Percentiles rank a stretch among this genome's conserved stretches.
These are phyloP conservation scores for Oscheius myriophilus DNA, from an alignment of 2,888 invertebrate species.

Conservation along the genomic window DNA sequence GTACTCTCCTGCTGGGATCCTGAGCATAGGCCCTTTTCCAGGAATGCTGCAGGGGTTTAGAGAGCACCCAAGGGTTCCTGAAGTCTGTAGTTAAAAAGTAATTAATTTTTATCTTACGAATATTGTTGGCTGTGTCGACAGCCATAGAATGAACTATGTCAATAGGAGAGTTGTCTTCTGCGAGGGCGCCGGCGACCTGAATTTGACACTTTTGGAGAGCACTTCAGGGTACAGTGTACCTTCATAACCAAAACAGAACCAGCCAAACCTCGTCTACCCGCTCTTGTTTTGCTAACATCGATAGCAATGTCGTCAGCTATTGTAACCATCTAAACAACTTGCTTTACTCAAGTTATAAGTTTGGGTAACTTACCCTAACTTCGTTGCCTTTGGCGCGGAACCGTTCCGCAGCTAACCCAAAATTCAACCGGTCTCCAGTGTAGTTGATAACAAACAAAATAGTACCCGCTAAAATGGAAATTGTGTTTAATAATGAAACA, in stretches of 20 bases:
- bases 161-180: constrained; percentile 77
- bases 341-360: neutral
- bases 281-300: constrained; percentile 72
- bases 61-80: constrained; percentile 81
- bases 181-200: constrained; percentile 83
- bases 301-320: constrained; percentile 81
- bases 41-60: constrained; percentile 80
- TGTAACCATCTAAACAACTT: constrained; percentile 72
- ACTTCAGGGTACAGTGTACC: no score
- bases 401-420: constrained; percentile 83
- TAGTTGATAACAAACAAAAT: constrained; percentile 82
- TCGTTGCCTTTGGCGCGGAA: constrained; percentile 74
- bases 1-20: constrained; percentile 74
- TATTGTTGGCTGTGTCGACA: constrained; percentile 55
- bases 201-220: neutral
- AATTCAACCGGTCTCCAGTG: constrained; percentile 83
- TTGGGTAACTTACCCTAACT: constrained; percentile 10
- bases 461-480: constrained; percentile 74
- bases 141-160: constrained; percentile 74
- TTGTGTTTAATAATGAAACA: neutral
- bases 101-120: constrained; percentile 6
- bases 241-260: constrained; percentile 76
- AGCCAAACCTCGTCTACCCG: constrained; percentile 78
- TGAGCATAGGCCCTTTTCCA: constrained; percentile 78
- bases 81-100: constrained; percentile 45